Evolutionary conservation across 1,140 invertebrate species (phyloP).

Genomic region (Drosophila santomea): DNA sequence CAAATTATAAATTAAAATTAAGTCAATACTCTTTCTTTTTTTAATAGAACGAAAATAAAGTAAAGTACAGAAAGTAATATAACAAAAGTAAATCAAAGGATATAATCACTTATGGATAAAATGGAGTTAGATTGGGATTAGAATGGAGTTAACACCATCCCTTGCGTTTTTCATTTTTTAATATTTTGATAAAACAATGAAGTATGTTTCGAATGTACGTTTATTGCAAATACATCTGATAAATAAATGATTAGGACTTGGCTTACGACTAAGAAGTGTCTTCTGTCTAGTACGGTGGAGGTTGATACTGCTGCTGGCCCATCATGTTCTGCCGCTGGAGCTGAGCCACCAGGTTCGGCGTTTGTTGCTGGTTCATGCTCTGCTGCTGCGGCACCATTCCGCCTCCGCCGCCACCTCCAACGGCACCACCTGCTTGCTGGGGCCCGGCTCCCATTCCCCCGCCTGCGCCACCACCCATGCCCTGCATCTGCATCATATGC

Average conservation of each 20-base stretch:
- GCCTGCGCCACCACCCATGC: constrained; percentile 59
- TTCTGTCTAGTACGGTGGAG: constrained; percentile 63
- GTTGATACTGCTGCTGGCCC: constrained; percentile 80
- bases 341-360: constrained; percentile 87
- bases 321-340: constrained; percentile 86
- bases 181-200: too few species aligned
- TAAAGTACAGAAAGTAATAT: too few species aligned
- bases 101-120: too few species aligned
- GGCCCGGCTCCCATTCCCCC: constrained; percentile 63
- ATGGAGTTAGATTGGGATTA: too few species aligned
- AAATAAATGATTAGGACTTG: constrained; percentile 60
- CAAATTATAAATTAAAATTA: too few species aligned
- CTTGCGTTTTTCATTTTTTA: too few species aligned
- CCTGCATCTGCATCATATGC: constrained; percentile 84
- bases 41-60: too few species aligned
- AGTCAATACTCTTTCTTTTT: too few species aligned
- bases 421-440: constrained; percentile 46
- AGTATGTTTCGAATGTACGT: constrained; percentile 17
- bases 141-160: too few species aligned
- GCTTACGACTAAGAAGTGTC: constrained; percentile 47
- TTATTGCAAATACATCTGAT: constrained; percentile 69
- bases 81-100: too few species aligned
- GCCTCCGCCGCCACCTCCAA: constrained; percentile 60
- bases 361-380: constrained; percentile 87
- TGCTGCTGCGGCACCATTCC: constrained; percentile 83